These are phyloP conservation scores for Botia kubotai DNA, from an alignment of 2,797 vertebrate species.

Conservation along the genomic window DNA sequence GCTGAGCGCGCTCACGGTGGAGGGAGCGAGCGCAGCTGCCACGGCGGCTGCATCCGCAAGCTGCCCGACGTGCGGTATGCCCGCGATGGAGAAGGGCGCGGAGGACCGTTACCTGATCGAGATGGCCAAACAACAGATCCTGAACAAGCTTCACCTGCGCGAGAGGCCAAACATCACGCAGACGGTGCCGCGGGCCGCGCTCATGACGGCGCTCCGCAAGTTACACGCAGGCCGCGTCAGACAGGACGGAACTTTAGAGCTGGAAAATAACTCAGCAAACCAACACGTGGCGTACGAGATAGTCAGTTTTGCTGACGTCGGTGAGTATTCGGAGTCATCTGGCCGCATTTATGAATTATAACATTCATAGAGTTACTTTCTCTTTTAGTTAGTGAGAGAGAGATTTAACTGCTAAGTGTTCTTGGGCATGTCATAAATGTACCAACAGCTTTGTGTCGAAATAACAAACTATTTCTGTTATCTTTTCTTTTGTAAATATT, in stretches of 20 bases:
- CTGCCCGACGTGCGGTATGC: slow-evolving; percentile 82
- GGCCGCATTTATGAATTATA: not conserved
- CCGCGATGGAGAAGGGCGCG: slow-evolving; percentile 70
- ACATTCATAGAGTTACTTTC: not conserved
- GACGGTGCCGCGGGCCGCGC: slow-evolving; percentile 80
- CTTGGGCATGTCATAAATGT: not conserved
- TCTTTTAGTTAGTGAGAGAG: not conserved
- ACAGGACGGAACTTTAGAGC: slow-evolving; percentile 75
- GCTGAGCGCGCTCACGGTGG: slow-evolving; percentile 64
- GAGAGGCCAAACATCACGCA: slow-evolving; percentile 87
- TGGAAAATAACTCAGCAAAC: slow-evolving; percentile 63
- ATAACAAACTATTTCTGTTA: not conserved
- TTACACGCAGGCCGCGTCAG: slow-evolving; percentile 80
- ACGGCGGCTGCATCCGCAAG: slow-evolving; percentile 58
- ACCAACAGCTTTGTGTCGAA: not conserved
- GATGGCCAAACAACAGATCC: slow-evolving; percentile 88
- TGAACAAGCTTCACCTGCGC: slow-evolving; percentile 88
- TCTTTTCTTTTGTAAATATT: not conserved
- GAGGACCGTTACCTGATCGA: slow-evolving; percentile 85
- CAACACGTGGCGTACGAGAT: slow-evolving; percentile 82
- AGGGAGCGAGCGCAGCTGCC: slow-evolving; percentile 65
- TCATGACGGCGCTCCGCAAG: slow-evolving; percentile 86
- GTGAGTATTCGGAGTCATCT: slow-evolving; percentile 67
- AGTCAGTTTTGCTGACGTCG: slow-evolving; percentile 88
- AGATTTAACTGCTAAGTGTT: not conserved